Conservation (phyloP, 1,140 invertebrate species). For the Penaeus indicus region DNA sequence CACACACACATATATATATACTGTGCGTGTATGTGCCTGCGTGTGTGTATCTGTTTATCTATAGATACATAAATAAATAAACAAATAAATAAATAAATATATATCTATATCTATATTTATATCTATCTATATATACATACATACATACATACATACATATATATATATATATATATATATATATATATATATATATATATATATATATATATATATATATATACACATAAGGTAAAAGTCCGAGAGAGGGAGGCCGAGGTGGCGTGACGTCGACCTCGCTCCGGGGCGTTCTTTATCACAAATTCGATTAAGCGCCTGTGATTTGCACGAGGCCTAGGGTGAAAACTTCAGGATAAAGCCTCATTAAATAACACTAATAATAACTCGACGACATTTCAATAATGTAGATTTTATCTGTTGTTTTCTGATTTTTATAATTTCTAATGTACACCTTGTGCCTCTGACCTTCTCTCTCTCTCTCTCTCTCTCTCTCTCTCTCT, state of each 20-base stretch:
- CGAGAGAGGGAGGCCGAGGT: not conserved
- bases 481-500: not conserved
- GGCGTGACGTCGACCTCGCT: not conserved
- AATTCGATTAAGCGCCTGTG: too few relatives aligned
- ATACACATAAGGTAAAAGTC: not conserved
- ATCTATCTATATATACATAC: not conserved
- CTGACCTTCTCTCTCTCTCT: not conserved
- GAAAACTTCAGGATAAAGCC: too few relatives aligned
- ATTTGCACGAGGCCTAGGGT: too few relatives aligned
- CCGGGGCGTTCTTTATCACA: too few relatives aligned
- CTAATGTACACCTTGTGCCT: not conserved
- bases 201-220: slow-evolving; percentile 17
- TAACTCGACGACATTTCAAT: too few relatives aligned
- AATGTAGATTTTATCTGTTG: not conserved
- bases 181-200: slow-evolving; percentile 27
- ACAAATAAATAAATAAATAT: not conserved
- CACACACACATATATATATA: not conserved
- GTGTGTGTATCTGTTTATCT: too few relatives aligned
- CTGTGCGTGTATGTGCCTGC: too few relatives aligned
- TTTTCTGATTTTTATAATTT: not conserved
- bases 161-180: not conserved
- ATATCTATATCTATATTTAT: not conserved
- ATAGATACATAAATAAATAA: too few relatives aligned
- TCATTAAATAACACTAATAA: too few relatives aligned
- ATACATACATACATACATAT: not conserved